Base-by-base conservation (phyloP, 2,797 vertebrate species). In the Arrhamphus sclerolepis region DNA sequence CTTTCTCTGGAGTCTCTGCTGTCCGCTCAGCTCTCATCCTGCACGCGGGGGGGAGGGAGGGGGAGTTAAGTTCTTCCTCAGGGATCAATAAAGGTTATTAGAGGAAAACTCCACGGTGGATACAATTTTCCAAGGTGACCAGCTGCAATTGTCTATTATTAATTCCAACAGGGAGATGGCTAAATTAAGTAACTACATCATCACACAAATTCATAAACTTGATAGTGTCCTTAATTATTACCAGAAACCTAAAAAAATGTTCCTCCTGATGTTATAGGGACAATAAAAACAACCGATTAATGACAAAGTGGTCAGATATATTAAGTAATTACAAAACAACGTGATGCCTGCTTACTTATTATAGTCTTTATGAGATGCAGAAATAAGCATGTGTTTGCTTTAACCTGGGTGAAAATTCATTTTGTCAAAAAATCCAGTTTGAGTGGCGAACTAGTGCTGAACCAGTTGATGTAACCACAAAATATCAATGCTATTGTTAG, bases 11-110 rank as follows among this genome's bases (percentile, higher is more conserved):
- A 38, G 34, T 38, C 34, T 38, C 34, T 38, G 11, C 34, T 38
- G 34, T 14, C 34, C 34, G 14, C 34, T 38, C 34, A 38, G 34
- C 34, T 29, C 39, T 56, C 26, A 20, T 48, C 22, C 51, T 51
- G 14, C 22, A 18, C 10, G 1, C n/a, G 13, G 18, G 22, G 8
- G 66, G 62, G 54, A 70, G 19, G 13, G 18, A 20, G 8, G 66
- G 62, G 54, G 68, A 41, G 31, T 18, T 38, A 38, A 57, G 41
- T 40, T 71, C 55, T 42, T 68, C 78, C 57, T 52, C 50, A 13
- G 72, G 70, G 68, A 77, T 66, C 70, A 71, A 70, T 78, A 70
- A 80, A 66, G 31, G 5, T 22, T 10, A n/a, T 46, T 46, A 0
- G 13, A 13, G 34, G 13, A 38, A 38, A 38, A 38, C 13, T 38